Evolutionary conservation across 2,888 invertebrate species (phyloP), one percentile per base, ranked within the genome.

Genomic region (Rhynchonema sp.): DNA sequence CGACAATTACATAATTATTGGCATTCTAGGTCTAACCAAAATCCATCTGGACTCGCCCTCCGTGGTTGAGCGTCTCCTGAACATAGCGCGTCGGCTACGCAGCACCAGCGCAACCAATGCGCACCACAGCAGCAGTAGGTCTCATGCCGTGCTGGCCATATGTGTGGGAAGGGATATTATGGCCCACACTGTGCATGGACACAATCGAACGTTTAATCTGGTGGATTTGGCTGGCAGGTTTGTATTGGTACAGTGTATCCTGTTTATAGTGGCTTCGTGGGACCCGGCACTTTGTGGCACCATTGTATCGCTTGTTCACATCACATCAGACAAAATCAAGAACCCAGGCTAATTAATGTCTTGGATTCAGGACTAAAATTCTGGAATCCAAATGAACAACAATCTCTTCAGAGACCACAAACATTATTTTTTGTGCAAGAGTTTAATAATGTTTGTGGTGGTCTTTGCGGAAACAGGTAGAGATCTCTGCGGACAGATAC

Each of bases 111-210:
- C 86, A 68, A 88, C 88, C 61, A 86, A 86, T 74, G 88, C 88
- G 87, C 88, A 88, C 78, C 87, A 87, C 76, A 86, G 86, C 66
- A 87, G 87, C 75, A 86, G 86, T 72, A 81, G 88, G 69, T 87
- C 86, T 78, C 88, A 88, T 79, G 87, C 87, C 65, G 87, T 88
- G 72, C 87, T 88, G 75, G 87, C 87, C 58, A 84, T 88, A 74
- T n/a, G n/a, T n/a, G n/a, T n/a, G n/a, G n/a, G n/a, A n/a, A n/a
- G n/a, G n/a, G n/a, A 2, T 84, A 84, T 67, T 85, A 86, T 60
- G 62, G 65, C 81, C 87, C 87, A 58, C 74, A 85, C 85, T 72
- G 87, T 88, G 76, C 87, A 87, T 9, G 86, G 86, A 61, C 87
- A 87, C 58, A n/a, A n/a, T n/a, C n/a, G n/a, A n/a, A 88, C 88